Base-by-base conservation (phyloP, 2,113 vertebrate species). In the Ailuropoda melanoleuca region DNA sequence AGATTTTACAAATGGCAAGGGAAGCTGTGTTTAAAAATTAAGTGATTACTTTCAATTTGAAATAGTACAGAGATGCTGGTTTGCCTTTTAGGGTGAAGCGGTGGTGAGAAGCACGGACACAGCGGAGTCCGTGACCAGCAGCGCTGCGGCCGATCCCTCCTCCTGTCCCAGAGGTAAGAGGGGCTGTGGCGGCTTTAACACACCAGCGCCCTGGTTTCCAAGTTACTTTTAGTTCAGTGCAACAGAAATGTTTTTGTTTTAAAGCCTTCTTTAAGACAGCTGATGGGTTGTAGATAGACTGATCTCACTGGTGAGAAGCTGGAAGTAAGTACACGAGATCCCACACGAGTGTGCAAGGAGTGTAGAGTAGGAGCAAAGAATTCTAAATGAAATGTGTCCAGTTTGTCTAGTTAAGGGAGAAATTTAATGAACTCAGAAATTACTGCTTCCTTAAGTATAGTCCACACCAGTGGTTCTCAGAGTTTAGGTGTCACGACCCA, bases 161-260 rank as follows among this genome's bases (percentile, higher is more conserved):
- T 96, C 98, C 1, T 95, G 90, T 93, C 37, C 92, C n/a, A 98
- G 96, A 98, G 97, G 98, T 99, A 98, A 98, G 98, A 90, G 34
- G 58, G 39, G 21, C n/a, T 2, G 39, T 14, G 4, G 13, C 19
- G 3, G 68, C n/a, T 5, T 15, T 34, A 58, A 62, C 12, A 31
- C 29, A 14, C 50, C 29, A n/a, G 64, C 6, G 17, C 64, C 34
- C 64, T 3, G 17, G 4, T 74, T 90, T 70, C 43, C 53, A 4
- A 53, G 43, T 96, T 97, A 46, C 88, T 75, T 91, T 77, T 66
- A 92, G 29, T 17, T 56, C 78, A 29, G 3, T 93, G 23, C 13
- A 56, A 43, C 11, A 90, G 50, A 60, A 66, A 19, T 95, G 48
- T 66, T 88, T 4, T 94, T 97, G 31, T 78, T 78, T 48, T 68